phyloP scores from a whole-genome alignment of 2,797 vertebrate genomes.

The Artibeus jamaicensis region DNA sequence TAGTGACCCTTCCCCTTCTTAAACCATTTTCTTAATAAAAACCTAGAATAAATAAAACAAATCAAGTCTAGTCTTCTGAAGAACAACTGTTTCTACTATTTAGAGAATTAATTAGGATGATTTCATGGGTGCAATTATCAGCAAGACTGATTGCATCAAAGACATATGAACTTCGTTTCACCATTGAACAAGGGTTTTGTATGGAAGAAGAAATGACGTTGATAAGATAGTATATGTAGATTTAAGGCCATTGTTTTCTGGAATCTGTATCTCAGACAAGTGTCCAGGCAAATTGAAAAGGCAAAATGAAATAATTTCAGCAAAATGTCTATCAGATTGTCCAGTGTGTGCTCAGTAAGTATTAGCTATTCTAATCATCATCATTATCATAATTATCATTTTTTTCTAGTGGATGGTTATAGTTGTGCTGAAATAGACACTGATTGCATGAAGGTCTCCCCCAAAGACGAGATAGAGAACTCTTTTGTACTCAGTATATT shows the following conservation, averaged over 20 bases:
- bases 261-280: constrained; percentile 37
- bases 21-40: background rate
- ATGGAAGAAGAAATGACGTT: constrained; percentile 14
- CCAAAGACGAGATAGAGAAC: constrained; percentile 26
- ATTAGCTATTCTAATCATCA: background rate
- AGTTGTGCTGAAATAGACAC: background rate
- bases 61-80: background rate
- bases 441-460: constrained; percentile 13
- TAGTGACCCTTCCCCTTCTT: no score
- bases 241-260: constrained; percentile 21
- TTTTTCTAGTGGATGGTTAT: constrained; percentile 6
- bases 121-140: constrained; percentile 7
- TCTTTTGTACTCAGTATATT: background rate
- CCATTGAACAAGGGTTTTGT: constrained; percentile 39
- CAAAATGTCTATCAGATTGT: constrained; percentile 4
- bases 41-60: background rate
- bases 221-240: background rate
- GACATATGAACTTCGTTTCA: constrained; percentile 3
- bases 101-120: background rate
- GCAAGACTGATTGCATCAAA: background rate
- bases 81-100: background rate
- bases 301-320: constrained; percentile 31
- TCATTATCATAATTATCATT: background rate
- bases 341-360: background rate
- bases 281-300: constrained; percentile 47